Base-by-base conservation (phyloP, 1,140 invertebrate genomes). In the Onthophagus taurus region DNA sequence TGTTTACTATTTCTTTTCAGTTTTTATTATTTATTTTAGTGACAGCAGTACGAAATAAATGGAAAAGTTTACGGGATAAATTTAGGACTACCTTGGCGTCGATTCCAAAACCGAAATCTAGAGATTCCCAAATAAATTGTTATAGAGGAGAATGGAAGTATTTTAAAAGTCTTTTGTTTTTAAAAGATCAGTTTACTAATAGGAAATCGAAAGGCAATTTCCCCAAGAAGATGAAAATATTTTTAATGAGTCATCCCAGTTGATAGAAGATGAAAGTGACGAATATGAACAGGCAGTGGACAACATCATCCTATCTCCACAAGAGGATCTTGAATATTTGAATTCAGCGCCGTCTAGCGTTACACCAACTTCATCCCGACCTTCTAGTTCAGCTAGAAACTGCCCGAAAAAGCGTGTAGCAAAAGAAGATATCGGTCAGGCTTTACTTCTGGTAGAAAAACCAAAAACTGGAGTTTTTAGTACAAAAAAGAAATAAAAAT, bases 51-150 rank as follows among this genome's bases (percentile, higher is more conserved):
- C 16, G 31, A 44, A 24, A 12, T 35, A 44, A 44, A 44, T 44
- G 42, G 33, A 44, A 37, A 24, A 44, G n/a, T 36, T 44, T 44
- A 24, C 29, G 33, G 7, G 31, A 29, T 13, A 44, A 35, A 24
- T 37, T 45, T 16, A 38, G 21, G 26, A 37, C 16, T 35, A 35
- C 12, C 3, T 21, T 20, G 16, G 21, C 29, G 23, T 35, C 29
- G 7, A 44, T 44, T 35, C 35, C 17, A 5, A 37, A 17, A 20
- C 35, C 35, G 19, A 17, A 37, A 37, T 33, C 31, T 33, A 13
- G 35, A 17, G 35, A 20, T 37, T 8, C 42, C 33, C 16, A 36
- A 20, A 43, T n/a, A 11, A 4, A 37, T 6, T 33, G 31, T 13
- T 34, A 34, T 13, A n/a, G 13, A 12, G 31, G 13, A 8, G 31